These are phyloP conservation scores for Piezodorus guildinii DNA, from an alignment of 1,140 invertebrate genomes.

Conservation along the genomic window DNA sequence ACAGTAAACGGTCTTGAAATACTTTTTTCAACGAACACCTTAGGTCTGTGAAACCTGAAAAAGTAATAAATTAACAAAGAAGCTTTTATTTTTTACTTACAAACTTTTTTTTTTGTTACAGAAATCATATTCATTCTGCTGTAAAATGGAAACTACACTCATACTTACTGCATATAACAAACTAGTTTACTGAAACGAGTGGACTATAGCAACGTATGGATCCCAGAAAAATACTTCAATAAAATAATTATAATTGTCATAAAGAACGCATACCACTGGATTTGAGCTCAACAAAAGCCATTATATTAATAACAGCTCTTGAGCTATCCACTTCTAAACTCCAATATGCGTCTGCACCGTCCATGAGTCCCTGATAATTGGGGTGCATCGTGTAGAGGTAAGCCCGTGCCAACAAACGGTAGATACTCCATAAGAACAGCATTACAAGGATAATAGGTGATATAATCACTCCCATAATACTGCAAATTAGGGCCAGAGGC, in stretches of 20 bases:
- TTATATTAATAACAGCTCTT: conserved; percentile 36
- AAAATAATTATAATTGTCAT: too few relatives aligned
- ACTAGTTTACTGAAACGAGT: too few relatives aligned
- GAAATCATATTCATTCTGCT: too few relatives aligned
- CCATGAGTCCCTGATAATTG: conserved; percentile 31
- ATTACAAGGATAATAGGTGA: not conserved
- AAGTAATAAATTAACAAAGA: too few relatives aligned
- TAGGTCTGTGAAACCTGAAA: conserved; percentile 25
- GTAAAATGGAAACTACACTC: too few relatives aligned
- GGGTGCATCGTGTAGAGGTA: not conserved
- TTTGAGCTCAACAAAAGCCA: conserved; percentile 35
- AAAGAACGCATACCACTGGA: not conserved
- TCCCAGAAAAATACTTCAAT: too few relatives aligned
- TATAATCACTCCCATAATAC: not conserved
- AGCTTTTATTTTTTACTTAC: too few relatives aligned
- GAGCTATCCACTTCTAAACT: conserved; percentile 37
- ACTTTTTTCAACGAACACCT: conserved; percentile 28
- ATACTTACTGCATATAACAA: too few relatives aligned
- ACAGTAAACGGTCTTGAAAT: conserved; percentile 27
- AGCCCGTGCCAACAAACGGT: not conserved
- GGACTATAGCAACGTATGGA: too few relatives aligned
- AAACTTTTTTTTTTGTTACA: too few relatives aligned
- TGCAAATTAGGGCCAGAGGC: not conserved
- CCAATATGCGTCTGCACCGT: conserved; percentile 41
- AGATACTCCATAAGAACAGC: not conserved